Evolutionary conservation across 2,888 invertebrate species (phyloP).

Genomic region (Pyrocoelia pectoralis): DNA sequence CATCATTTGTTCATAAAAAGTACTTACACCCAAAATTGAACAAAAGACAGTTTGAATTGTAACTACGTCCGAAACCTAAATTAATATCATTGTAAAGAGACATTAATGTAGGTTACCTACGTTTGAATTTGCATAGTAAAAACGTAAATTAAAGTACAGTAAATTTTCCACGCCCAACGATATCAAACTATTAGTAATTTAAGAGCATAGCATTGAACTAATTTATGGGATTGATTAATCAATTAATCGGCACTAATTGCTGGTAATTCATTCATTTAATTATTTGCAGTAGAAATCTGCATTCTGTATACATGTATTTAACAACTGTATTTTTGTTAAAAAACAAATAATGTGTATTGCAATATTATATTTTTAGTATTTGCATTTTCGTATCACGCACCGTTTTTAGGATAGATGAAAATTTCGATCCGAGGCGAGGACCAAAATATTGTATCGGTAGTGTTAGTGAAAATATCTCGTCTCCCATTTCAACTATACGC

Average conservation of each 20-base stretch:
- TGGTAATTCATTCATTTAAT: background rate
- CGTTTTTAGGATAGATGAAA: too few species aligned
- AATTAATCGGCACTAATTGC: background rate
- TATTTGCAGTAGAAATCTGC: background rate
- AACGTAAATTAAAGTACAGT: background rate
- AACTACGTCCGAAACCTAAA: background rate
- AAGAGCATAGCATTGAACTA: background rate
- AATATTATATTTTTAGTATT: too few species aligned
- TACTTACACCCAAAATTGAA: too few species aligned
- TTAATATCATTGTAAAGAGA: background rate
- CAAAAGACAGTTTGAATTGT: background rate
- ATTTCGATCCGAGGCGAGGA: too few species aligned
- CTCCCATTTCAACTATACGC: too few species aligned
- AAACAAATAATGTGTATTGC: too few species aligned
- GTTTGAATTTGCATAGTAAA: background rate
- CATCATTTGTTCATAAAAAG: too few species aligned
- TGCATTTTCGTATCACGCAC: too few species aligned
- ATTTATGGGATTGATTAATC: background rate
- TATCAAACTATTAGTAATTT: slow-evolving; percentile 9
- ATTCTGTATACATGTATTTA: background rate
- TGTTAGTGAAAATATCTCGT: too few species aligned
- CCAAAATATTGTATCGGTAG: too few species aligned
- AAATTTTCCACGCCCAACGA: background rate
- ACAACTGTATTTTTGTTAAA: too few species aligned
- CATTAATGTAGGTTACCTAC: background rate